These are phyloP conservation scores for Jacana jacana DNA, from an alignment of 2,113 vertebrate species.

Conservation along the genomic window DNA sequence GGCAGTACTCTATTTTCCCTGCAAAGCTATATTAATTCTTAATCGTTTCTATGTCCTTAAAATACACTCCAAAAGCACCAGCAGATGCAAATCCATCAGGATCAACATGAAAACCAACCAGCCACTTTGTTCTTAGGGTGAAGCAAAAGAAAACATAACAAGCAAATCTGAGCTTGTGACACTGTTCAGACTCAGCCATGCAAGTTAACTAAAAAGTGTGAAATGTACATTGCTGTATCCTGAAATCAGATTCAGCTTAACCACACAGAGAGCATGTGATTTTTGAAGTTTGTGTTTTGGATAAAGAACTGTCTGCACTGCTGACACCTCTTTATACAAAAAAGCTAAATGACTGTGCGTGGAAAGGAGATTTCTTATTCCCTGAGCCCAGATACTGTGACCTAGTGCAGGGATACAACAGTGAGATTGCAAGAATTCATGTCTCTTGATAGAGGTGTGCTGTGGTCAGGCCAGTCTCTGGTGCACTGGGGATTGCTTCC, in stretches of 20 bases:
- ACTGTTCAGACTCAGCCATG: neutral
- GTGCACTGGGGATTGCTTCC: neutral
- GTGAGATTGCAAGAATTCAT: neutral
- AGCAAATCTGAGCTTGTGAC: neutral
- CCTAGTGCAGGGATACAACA: neutral
- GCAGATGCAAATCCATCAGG: neutral
- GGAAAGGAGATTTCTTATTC: neutral
- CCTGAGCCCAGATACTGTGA: neutral
- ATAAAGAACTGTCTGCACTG: neutral
- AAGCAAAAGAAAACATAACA: neutral
- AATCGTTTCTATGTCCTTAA: neutral
- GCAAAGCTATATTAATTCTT: neutral
- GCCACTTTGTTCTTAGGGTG: neutral
- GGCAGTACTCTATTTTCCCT: neutral
- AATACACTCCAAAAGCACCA: neutral
- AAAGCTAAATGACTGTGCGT: neutral
- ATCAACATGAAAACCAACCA: neutral
- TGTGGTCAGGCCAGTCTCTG: neutral
- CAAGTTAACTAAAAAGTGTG: neutral
- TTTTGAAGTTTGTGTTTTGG: neutral
- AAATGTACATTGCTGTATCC: neutral
- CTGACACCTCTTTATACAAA: neutral
- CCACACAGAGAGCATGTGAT: neutral
- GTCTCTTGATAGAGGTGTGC: neutral
- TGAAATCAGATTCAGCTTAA: neutral